Base-by-base conservation (phyloP, 2,888 invertebrate species). In the Megastigmus dorsalis region DNA sequence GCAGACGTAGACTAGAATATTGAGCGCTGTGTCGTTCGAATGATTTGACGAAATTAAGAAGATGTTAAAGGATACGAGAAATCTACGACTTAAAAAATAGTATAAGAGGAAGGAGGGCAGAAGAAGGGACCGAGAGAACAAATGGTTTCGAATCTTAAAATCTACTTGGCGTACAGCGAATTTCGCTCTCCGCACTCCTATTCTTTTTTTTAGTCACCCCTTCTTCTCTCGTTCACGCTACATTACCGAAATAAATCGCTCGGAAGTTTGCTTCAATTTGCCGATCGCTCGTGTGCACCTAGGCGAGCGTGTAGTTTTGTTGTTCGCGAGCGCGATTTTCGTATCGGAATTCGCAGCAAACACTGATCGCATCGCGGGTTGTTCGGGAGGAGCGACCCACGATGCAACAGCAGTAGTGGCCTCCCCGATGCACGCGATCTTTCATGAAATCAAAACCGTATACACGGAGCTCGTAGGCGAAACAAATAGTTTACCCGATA, bases 231-330 rank as follows among this genome's bases (percentile, higher is more conserved):
- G 36, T 52, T 50, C 9, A 66, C 65, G 57, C 52, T 50, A 59
- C 30, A 52, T 55, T 66, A 33, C 18, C 60, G 28, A 43, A 60
- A 52, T 36, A 59, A 69, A 69, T 69, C 18, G 69, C 52, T 52
- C 20, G 52, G 26, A 52, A 69, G 52, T 30, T 36, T 1, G 28
- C 50, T 69, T 59, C 50, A 28, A 52, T 69, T 60, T 28, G 36
- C 1, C 18, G 10, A n/a, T n/a, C 28, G 50, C 18, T 48, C 15
- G 18, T 68, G 13, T 33, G 36, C 36, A 28, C 15, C 18, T 33
- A 15, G 36, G 23, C 13, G 20, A 50, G 13, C 10, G n/a, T 13
- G 43, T 13, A 2, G 15, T n/a, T n/a, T n/a, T n/a, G n/a, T n/a
- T 3, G 38, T 3, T 4, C 33, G 50, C 20, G 13, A 28, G 38